phyloP scores from a whole-genome alignment of 2,113 vertebrate species.

The Indicator maculatus region DNA sequence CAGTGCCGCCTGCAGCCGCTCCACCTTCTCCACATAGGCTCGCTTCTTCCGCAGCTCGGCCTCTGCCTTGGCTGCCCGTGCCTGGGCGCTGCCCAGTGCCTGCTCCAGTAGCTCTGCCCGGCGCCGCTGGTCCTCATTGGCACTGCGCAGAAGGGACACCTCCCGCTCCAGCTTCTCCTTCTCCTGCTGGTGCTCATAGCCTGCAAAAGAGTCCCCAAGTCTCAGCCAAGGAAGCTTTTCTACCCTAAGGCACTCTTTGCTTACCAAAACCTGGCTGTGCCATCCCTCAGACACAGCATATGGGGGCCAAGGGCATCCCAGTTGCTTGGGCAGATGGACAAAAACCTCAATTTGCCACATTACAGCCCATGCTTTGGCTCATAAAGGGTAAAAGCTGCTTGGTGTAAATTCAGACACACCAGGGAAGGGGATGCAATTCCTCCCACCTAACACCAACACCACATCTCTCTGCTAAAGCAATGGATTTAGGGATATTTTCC shows the following conservation, averaged over 20 bases:
- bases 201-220: constrained; percentile 52
- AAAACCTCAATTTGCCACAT: not conserved
- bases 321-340: accelerated
- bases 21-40: constrained; percentile 95
- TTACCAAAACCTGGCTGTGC: accelerated
- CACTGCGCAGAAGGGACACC: constrained; percentile 80
- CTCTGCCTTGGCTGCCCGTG: constrained; percentile 85
- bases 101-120: constrained; percentile 89
- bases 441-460: accelerated
- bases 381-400: not conserved
- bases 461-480: not conserved
- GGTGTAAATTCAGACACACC: accelerated
- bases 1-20: constrained; percentile 90
- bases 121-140: constrained; percentile 89
- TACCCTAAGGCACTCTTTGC: not conserved
- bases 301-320: not conserved
- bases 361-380: not conserved
- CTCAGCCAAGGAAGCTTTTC: not conserved
- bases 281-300: not conserved
- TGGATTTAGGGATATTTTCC: not conserved
- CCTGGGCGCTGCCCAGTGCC: constrained; percentile 85
- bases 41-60: constrained; percentile 91
- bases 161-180: constrained; percentile 89
- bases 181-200: constrained; percentile 89
- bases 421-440: not conserved